Conservation (phyloP, 2,113 vertebrate species). For the Crypturellus undulatus region DNA sequence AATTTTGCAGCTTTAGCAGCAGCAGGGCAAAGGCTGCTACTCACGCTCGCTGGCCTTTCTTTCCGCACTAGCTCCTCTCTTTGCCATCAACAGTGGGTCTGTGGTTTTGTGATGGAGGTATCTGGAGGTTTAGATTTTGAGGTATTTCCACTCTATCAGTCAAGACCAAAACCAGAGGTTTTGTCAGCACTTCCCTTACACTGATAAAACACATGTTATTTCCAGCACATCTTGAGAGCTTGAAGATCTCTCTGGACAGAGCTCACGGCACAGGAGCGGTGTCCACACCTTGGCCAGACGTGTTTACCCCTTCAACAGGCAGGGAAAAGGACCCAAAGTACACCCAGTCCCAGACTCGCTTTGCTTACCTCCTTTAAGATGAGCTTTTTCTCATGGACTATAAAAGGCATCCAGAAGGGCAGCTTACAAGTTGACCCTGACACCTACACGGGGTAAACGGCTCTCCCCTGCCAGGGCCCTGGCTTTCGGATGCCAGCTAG, state of each 20-base stretch:
- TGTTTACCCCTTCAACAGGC: background rate
- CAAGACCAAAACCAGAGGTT: background rate
- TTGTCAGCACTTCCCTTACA: fast-evolving
- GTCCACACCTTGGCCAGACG: background rate
- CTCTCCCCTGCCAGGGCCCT: background rate
- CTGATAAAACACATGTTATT: background rate
- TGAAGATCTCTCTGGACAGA: background rate
- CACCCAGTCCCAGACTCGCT: background rate
- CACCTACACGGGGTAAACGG: fast-evolving
- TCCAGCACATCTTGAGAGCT: background rate
- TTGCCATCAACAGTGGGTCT: background rate
- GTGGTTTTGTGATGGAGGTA: background rate
- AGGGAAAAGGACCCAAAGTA: background rate
- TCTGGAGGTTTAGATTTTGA: background rate
- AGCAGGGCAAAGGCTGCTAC: background rate
- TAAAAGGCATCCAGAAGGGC: background rate
- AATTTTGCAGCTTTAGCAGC: background rate
- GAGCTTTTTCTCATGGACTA: background rate
- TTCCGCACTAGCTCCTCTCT: background rate
- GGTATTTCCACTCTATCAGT: background rate
- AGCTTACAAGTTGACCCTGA: background rate
- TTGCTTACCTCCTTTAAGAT: background rate
- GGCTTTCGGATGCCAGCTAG: background rate
- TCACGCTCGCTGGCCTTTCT: background rate
- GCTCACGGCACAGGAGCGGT: background rate